Evolutionary conservation across 2,888 invertebrate genomes (phyloP), one percentile per base, ranked within the genome.

Genomic region (Diadromus collaris): DNA sequence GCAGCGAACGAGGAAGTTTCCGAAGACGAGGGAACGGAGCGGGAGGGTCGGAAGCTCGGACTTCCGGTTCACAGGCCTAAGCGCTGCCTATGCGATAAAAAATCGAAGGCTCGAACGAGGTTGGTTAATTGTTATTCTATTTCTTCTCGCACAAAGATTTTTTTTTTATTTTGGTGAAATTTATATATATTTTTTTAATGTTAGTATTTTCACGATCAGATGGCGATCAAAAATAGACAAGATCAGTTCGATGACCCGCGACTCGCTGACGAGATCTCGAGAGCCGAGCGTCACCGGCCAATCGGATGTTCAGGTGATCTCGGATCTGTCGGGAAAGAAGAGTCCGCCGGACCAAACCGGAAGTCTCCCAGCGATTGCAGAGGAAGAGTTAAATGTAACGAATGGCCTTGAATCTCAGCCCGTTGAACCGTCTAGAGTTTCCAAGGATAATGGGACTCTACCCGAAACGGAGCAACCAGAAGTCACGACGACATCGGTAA

Each of bases 21-120:
- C 16, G 4, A 2, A 13, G 6, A 24, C 38, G 24, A 48, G 24
- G 46, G 13, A 60, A 58, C 27, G 5, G 10, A 68, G 6, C 6
- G 7, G 13, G 32, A 61, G 10, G 32, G n/a, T 56, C 24, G 24
- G 21, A 56, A 21, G 34, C 29, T 34, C 2, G 21, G 38, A 61
- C 41, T 61, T 41, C 24, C 51, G 41, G n/a, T 21, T 38, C 41
- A 21, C 29, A 44, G 51, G 16, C 29, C 54, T 48, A 34, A 65
- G 13, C 41, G 58, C 32, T 78, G 74, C 44, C 34, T 70, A 24
- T 78, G 74, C 65, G 51, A 70, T 6, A 27, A 46, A 24, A 54
- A 41, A 38, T 16, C 51, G 13, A 64, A 68, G 6, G 13, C 29
- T 10, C 61, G 24, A 60, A 1, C 34, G 10, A 74, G 44, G 65